Percentiles rank a stretch among this genome's conserved stretches.
Conservation (phyloP, 2,797 vertebrate genomes). For the Arnoldichthys spilopterus region DNA sequence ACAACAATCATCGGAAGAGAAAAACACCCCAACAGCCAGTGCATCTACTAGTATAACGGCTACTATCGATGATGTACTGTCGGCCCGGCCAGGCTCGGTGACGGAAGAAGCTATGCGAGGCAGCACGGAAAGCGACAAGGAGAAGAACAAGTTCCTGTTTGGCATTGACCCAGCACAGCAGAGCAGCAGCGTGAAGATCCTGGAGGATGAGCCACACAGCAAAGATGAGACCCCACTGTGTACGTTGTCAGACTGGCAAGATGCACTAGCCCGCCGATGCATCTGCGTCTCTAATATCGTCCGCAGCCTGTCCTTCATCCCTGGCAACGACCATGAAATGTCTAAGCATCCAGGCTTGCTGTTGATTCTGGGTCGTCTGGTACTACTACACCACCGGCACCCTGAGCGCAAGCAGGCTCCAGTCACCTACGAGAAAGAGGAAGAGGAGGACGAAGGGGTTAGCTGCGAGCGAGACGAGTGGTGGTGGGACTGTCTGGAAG, state of each 20-base stretch:
- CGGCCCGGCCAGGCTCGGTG: constrained; percentile 84
- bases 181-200: constrained; percentile 87
- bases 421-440: constrained; percentile 96
- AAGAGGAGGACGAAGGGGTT: constrained; percentile 92
- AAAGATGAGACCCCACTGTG: constrained; percentile 96
- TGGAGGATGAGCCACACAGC: constrained; percentile 97
- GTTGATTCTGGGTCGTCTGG: constrained; percentile 92
- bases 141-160: constrained; percentile 87
- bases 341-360: constrained; percentile 96
- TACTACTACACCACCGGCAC: constrained; percentile 95
- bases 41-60: constrained; percentile 77
- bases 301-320: constrained; percentile 96
- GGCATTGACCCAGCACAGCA: constrained; percentile 84
- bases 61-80: constrained; percentile 90
- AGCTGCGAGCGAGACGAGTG: constrained; percentile 95
- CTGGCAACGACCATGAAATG: constrained; percentile 96
- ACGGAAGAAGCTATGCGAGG: constrained; percentile 87
- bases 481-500: constrained; percentile 99
- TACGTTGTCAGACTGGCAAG: constrained; percentile 95
- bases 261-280: constrained; percentile 92
- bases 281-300: constrained; percentile 97
- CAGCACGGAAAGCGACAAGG: constrained; percentile 76
- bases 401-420: constrained; percentile 95
- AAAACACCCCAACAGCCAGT: constrained; percentile 29
- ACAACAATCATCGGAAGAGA: constrained; percentile 52